Base-by-base conservation (phyloP, 1,140 invertebrate genomes). In the Drosophila baimaii region DNA sequence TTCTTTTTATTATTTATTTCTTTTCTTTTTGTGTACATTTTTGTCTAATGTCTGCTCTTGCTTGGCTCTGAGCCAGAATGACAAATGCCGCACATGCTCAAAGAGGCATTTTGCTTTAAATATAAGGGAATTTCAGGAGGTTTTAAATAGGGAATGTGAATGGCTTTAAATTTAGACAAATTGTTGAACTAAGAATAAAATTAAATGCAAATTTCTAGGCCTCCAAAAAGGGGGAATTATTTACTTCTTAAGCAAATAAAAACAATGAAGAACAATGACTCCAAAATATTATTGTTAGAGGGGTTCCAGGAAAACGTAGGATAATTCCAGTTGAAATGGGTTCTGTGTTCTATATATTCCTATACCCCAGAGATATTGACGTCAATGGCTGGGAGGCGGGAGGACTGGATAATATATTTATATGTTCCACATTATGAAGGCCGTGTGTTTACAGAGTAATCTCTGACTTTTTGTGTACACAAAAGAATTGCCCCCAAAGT, bases 361-460 rank as follows among this genome's bases (percentile, higher is more conserved):
- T 29, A 33, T 33, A 10, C 29, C 23, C 46, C 15, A 19, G 17
- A 23, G 21, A 44, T 17, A 15, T 35, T 71, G 69, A 71, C 69
- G 69, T 71, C 69, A 70, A 57, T 39, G 25, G 25, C 31, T 29
- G 13, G 39, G 4, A 13, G 8, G n/a, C n/a, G 10, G 13, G 47
- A 51, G 27, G 12, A 31, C 7, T n/a, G 17, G 12, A 15, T 27
- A 10, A 31, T 12, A 33, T 25, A 33, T 35, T 25, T 19, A 25
- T 54, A 35, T 54, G 51, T 54, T 54, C 56, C 19, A 33, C 5
- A 33, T 37, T 29, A 15, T 47, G 21, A 62, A 56, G 59, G 31
- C 17, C 62, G 41, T 65, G 43, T 58, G 35, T 72, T 71, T 57
- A 64, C 35, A 31, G 29, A 44, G 27, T 21, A 54, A 69, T 69